Percentiles rank a stretch among this genome's conserved stretches.
phyloP scores from a whole-genome alignment of 2,888 invertebrate species.

The Eutolmus rufibarbis region DNA sequence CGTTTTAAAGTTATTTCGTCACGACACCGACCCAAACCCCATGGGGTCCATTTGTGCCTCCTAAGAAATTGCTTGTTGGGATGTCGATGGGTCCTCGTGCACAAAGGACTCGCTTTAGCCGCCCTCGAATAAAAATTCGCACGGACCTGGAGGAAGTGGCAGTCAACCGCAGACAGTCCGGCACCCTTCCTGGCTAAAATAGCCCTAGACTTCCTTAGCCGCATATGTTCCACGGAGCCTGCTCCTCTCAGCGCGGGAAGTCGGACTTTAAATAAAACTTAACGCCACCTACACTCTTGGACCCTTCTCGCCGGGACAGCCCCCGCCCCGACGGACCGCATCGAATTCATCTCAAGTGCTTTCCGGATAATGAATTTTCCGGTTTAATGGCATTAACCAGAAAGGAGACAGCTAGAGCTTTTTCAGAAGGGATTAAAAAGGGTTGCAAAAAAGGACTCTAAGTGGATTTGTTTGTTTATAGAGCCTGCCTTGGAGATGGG shows the following conservation, averaged over 20 bases:
- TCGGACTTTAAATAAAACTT: background rate
- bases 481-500: constrained; percentile 7
- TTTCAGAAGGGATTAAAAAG: constrained; percentile 14
- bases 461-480: constrained; percentile 48
- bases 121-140: background rate
- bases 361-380: constrained; percentile 50
- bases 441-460: constrained; percentile 38
- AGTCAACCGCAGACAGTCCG: background rate
- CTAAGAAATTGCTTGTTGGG: background rate
- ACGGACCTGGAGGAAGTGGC: background rate
- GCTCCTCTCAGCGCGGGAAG: background rate
- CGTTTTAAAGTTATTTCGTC: background rate
- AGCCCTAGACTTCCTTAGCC: background rate
- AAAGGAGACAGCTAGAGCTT: constrained; percentile 20
- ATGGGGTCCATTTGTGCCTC: background rate
- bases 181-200: background rate
- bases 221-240: background rate
- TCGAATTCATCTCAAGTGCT: constrained; percentile 47
- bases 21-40: background rate
- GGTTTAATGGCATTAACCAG: constrained; percentile 41
- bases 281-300: background rate
- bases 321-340: constrained; percentile 28
- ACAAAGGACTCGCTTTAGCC: background rate
- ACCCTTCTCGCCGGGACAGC: background rate
- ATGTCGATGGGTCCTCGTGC: background rate